Percentiles rank a stretch among this genome's conserved stretches.
These are phyloP conservation scores for Malacoraja senta DNA, from an alignment of 2,797 vertebrate genomes.

Conservation along the genomic window DNA sequence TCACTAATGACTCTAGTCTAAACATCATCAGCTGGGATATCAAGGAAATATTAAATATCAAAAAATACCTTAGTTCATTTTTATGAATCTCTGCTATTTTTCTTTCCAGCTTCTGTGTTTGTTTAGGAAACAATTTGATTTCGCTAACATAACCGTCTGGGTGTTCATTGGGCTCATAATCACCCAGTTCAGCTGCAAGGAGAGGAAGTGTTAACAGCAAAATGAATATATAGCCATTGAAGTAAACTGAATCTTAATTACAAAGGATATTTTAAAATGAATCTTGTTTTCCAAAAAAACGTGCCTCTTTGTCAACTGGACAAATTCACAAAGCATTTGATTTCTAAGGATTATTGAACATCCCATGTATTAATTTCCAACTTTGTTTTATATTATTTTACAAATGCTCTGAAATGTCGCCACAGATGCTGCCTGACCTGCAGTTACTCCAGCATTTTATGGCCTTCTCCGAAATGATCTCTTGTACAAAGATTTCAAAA, in stretches of 20 bases:
- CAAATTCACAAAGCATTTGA: background rate
- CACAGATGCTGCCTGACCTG: too few species aligned
- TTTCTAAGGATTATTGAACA: background rate
- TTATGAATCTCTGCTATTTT: conserved; percentile 93
- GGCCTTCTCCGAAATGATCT: background rate
- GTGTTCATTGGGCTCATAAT: conserved; percentile 86
- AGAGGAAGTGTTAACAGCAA: conserved; percentile 30
- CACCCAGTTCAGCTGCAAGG: conserved; percentile 81
- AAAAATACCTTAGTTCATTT: conserved; percentile 81
- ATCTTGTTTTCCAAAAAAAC: background rate
- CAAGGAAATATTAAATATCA: background rate
- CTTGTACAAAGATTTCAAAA: background rate
- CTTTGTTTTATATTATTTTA: background rate
- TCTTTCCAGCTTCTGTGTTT: conserved; percentile 87
- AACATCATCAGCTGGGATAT: background rate
- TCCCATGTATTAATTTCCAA: background rate
- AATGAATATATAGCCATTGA: background rate
- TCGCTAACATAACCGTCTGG: conserved; percentile 86
- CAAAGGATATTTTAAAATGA: background rate
- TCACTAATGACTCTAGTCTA: background rate
- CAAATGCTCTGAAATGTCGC: background rate
- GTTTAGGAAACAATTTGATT: conserved; percentile 93
- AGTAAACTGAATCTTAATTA: background rate
- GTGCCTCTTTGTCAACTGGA: too few species aligned
- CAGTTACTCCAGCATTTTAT: too few species aligned